These are phyloP conservation scores for Chrysopa pallens DNA, from an alignment of 1,140 invertebrate species.

Conservation along the genomic window DNA sequence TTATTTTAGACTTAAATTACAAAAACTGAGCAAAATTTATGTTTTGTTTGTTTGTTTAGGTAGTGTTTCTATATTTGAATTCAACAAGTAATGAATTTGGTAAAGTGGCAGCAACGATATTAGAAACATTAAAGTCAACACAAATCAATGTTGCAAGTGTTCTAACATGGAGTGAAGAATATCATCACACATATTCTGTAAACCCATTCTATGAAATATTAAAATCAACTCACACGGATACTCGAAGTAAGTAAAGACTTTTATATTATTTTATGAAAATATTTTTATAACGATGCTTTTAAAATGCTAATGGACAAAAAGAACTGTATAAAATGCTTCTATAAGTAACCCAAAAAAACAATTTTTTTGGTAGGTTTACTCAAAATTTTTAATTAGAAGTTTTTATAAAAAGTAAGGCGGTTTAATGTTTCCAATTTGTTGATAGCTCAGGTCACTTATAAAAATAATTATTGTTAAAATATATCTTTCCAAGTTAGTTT, in stretches of 20 bases:
- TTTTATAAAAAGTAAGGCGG: no score
- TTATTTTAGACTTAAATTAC: neutral
- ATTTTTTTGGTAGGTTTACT: no score
- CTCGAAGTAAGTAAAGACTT: slow-evolving; percentile 68
- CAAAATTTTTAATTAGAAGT: no score
- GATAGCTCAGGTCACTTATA: no score
- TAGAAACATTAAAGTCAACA: slow-evolving; percentile 39
- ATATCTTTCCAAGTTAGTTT: no score
- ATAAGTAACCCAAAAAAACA: no score
- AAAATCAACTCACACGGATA: slow-evolving; percentile 52
- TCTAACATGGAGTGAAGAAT: slow-evolving; percentile 54
- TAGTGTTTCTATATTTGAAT: slow-evolving; percentile 56
- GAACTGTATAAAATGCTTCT: no score
- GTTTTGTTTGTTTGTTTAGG: slow-evolving; percentile 22
- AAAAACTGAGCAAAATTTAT: neutral
- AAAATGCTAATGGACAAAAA: no score
- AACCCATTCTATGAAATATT: slow-evolving; percentile 72
- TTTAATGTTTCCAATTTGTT: no score
- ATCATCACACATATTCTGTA: slow-evolving; percentile 49
- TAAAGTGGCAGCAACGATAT: slow-evolving; percentile 52
- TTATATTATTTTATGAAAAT: no score
- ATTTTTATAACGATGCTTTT: no score
- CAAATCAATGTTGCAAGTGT: slow-evolving; percentile 48
- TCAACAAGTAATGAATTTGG: slow-evolving; percentile 46
- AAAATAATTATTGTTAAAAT: no score